Evolutionary conservation across 2,113 vertebrate species (phyloP).

Genomic region (Myodes glareolus): DNA sequence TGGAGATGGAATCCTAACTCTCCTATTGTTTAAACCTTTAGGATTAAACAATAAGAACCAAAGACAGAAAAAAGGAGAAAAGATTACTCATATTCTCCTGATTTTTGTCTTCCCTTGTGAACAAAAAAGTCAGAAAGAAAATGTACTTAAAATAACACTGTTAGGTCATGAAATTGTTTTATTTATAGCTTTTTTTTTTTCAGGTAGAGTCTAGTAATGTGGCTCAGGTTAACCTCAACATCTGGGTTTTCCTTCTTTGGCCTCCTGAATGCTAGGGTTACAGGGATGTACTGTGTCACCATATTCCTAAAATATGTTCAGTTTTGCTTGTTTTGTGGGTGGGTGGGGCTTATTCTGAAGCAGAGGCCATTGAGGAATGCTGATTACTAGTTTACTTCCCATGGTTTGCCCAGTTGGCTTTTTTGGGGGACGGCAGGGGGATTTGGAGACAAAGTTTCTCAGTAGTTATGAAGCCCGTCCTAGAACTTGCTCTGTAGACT

Average conservation of each 20-base stretch:
- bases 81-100: neutral
- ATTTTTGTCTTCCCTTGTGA: neutral
- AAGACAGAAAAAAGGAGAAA: slow-evolving; percentile 17
- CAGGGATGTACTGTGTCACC: neutral
- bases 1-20: neutral
- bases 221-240: neutral
- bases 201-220: neutral
- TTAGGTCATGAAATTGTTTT: slow-evolving; percentile 9
- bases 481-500: no score
- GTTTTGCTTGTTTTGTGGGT: no score
- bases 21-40: neutral
- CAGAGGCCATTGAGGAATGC: no score
- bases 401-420: no score
- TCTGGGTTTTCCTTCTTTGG: neutral
- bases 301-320: neutral
- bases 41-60: neutral
- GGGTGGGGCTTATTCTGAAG: no score
- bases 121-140: neutral
- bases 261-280: neutral
- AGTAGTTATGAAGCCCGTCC: no score
- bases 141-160: neutral
- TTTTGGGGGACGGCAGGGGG: no score
- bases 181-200: neutral
- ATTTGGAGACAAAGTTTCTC: no score
- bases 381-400: no score